Percentiles rank a stretch among this genome's conserved stretches.
Conservation (phyloP, 1,140 invertebrate species). For the Platyscapa corneri region DNA sequence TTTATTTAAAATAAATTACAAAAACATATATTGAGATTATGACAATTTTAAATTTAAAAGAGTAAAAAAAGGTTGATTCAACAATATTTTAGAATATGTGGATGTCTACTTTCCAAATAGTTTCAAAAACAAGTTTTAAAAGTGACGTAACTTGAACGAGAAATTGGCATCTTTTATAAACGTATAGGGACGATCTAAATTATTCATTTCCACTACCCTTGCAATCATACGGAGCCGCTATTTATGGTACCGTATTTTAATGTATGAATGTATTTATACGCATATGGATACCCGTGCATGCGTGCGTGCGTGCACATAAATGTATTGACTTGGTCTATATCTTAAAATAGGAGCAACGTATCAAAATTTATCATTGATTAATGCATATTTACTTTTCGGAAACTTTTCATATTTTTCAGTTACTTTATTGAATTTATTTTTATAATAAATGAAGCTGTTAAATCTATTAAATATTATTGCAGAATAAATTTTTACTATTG, state of each 20-base stretch:
- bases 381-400: not conserved
- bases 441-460: not conserved
- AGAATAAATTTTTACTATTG: too few relatives aligned
- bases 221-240: not conserved
- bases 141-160: not conserved
- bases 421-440: not conserved
- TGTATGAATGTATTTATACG: not conserved
- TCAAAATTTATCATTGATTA: conserved; percentile 12
- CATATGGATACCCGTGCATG: not conserved
- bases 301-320: not conserved
- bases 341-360: not conserved
- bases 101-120: not conserved
- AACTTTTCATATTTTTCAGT: not conserved
- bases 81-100: too few relatives aligned
- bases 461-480: too few relatives aligned
- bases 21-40: too few relatives aligned
- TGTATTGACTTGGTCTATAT: not conserved
- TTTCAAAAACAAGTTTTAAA: not conserved
- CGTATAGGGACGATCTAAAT: not conserved
- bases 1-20: too few relatives aligned
- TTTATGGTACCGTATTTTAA: not conserved
- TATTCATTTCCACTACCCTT: not conserved
- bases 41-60: too few relatives aligned
- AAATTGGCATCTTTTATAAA: not conserved
- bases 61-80: too few relatives aligned